A percentile compares a stretch with the other conserved stretches of the same genome.
phyloP scores from a whole-genome alignment of 2,797 vertebrate species.

The Salarias fasciatus region DNA sequence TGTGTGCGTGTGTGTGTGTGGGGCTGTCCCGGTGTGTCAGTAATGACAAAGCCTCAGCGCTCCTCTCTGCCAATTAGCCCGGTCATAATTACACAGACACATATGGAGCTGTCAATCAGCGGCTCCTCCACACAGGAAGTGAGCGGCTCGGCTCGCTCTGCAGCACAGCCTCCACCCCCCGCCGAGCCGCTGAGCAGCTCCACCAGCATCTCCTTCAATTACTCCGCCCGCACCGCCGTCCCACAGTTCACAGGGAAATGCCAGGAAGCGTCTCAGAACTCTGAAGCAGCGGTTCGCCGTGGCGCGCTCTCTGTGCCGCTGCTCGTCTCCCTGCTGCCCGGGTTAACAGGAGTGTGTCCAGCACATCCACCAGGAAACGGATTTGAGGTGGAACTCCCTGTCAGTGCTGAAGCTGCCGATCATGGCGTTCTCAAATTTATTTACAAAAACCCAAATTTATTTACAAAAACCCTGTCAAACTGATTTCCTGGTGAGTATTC shows the following conservation, averaged over 20 bases:
- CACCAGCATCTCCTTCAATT: constrained; percentile 56
- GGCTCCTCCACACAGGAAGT: constrained; percentile 75
- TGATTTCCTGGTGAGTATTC: too few relatives aligned
- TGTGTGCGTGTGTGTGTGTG: constrained; percentile 56
- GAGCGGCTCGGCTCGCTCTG: too few relatives aligned
- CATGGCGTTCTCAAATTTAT: too few relatives aligned
- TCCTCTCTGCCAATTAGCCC: constrained; percentile 84
- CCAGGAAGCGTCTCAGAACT: constrained; percentile 19
- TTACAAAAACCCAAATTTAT: too few relatives aligned
- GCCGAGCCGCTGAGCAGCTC: constrained; percentile 61
- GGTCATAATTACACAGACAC: constrained; percentile 84
- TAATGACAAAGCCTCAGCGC: constrained; percentile 85
- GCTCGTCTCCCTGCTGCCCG: too few relatives aligned
- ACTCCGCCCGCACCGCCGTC: constrained; percentile 51
- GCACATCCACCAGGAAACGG: too few relatives aligned
- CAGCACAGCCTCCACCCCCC: constrained; percentile 35
- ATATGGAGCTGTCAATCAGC: constrained; percentile 85
- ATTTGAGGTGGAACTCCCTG: too few relatives aligned
- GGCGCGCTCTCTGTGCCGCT: too few relatives aligned
- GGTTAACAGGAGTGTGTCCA: too few relatives aligned
- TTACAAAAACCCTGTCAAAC: too few relatives aligned
- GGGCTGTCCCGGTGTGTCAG: constrained; percentile 77
- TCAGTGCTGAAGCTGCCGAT: too few relatives aligned
- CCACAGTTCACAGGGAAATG: constrained; percentile 52
- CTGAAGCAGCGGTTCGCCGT: background rate